phyloP scores from a whole-genome alignment of 1,140 invertebrate species.

The Temnothorax nylanderi region DNA sequence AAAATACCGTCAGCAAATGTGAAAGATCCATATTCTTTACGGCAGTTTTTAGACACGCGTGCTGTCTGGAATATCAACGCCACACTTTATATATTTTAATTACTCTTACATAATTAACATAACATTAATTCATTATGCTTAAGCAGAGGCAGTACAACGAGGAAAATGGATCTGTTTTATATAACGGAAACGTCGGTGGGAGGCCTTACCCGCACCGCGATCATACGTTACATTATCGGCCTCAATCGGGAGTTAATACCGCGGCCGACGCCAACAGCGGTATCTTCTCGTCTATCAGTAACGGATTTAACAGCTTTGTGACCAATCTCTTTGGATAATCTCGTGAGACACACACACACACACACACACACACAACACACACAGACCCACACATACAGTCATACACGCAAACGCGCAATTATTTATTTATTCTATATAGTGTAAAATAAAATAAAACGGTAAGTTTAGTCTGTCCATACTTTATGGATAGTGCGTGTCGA shows the following conservation, averaged over 20 bases:
- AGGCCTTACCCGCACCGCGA: conserved; percentile 83
- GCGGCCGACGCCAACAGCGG: conserved; percentile 85
- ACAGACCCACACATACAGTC: background rate
- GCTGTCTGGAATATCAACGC: background rate
- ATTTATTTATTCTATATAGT: conserved; percentile 3
- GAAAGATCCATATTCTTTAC: background rate
- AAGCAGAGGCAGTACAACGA: conserved; percentile 78
- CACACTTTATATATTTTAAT: background rate
- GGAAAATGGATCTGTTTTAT: conserved; percentile 74
- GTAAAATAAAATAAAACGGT: background rate
- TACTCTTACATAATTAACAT: background rate
- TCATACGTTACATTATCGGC: conserved; percentile 80
- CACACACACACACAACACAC: background rate
- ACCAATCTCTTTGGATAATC: conserved; percentile 91
- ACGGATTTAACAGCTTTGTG: conserved; percentile 91
- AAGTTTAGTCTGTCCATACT: background rate
- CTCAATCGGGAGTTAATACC: conserved; percentile 78
- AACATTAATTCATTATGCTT: conserved; percentile 6
- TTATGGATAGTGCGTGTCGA: background rate
- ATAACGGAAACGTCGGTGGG: conserved; percentile 73
- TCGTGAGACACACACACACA: background rate
- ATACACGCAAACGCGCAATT: background rate
- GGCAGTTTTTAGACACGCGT: background rate
- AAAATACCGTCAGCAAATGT: background rate
- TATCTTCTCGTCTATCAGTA: conserved; percentile 91